Percentiles rank a stretch among this genome's conserved stretches.
These are phyloP conservation scores for Spea multiplicata DNA, from an alignment of 2,113 vertebrate species.

Conservation along the genomic window DNA sequence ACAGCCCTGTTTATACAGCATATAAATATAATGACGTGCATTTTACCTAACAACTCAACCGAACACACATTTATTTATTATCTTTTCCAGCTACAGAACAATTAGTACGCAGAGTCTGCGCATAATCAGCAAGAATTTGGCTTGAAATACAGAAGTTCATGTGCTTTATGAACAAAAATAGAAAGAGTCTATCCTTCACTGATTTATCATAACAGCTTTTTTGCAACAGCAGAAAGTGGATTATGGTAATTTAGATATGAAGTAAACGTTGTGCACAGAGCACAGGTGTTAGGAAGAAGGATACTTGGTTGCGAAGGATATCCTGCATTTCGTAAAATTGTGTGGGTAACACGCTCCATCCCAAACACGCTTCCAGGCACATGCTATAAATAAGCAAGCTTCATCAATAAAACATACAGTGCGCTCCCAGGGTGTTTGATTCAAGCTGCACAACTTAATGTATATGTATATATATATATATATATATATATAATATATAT, in stretches of 20 bases:
- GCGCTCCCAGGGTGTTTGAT: rapidly evolving
- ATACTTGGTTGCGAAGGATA: not conserved
- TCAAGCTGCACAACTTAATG: constrained; percentile 26
- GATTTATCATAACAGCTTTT: not conserved
- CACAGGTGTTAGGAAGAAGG: not conserved
- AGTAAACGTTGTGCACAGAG: not conserved
- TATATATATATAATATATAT: no score
- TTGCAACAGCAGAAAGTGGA: not conserved
- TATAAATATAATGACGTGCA: no score
- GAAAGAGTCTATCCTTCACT: not conserved
- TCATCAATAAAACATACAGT: constrained; percentile 33
- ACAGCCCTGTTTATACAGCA: no score
- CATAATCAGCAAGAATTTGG: no score
- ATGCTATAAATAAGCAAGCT: constrained; percentile 25
- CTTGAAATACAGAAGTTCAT: not conserved
- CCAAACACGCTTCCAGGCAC: constrained; percentile 9
- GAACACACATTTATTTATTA: no score
- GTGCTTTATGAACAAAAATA: not conserved
- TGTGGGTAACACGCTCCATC: constrained; percentile 23
- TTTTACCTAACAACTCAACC: no score
- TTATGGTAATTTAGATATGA: not conserved
- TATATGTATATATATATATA: not conserved
- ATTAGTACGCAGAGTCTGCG: no score
- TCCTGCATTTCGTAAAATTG: not conserved
- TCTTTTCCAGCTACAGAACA: no score